Evolutionary conservation across 2,113 vertebrate species (phyloP).

Genomic region (Balaenoptera acutorostrata): DNA sequence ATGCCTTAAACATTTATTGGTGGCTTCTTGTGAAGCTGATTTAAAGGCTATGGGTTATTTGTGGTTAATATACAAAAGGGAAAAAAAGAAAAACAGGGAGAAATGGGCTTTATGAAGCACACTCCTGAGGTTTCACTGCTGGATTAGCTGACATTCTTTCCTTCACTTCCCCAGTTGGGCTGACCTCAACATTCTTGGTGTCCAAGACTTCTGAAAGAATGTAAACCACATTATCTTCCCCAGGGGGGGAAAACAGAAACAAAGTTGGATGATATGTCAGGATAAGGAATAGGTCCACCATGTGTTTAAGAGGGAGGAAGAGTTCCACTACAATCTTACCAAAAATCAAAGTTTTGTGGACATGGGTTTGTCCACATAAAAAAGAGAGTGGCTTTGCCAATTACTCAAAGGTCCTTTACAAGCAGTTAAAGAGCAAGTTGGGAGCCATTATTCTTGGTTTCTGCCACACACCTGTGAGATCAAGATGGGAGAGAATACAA

Average conservation of each 20-base stretch:
- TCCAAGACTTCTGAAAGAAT: conserved; percentile 66
- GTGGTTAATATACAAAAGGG: conserved; percentile 63
- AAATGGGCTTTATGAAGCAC: conserved; percentile 37
- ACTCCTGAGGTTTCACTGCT: conserved; percentile 55
- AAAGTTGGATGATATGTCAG: conserved; percentile 58
- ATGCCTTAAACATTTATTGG: conserved; percentile 62
- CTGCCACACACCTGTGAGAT: conserved; percentile 59
- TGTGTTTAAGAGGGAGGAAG: conserved; percentile 43
- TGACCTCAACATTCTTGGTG: conserved; percentile 74
- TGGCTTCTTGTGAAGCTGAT: conserved; percentile 55
- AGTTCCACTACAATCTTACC: conserved; percentile 18
- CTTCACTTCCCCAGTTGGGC: conserved; percentile 58
- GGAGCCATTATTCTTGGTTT: conserved; percentile 50
- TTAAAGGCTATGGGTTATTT: conserved; percentile 61
- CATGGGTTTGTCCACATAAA: conserved; percentile 47
- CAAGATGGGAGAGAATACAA: conserved; percentile 27
- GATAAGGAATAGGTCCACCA: conserved; percentile 53
- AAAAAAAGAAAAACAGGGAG: conserved; percentile 23
- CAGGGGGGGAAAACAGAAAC: conserved; percentile 64
- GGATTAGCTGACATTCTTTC: conserved; percentile 62
- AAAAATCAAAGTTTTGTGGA: conserved; percentile 61
- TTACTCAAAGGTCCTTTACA: conserved; percentile 10
- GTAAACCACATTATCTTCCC: conserved; percentile 71
- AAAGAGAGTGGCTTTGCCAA: conserved; percentile 39
- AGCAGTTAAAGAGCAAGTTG: conserved; percentile 19